Evolutionary conservation across 1,140 invertebrate species (phyloP).

Genomic region (Drosophila jambulina): DNA sequence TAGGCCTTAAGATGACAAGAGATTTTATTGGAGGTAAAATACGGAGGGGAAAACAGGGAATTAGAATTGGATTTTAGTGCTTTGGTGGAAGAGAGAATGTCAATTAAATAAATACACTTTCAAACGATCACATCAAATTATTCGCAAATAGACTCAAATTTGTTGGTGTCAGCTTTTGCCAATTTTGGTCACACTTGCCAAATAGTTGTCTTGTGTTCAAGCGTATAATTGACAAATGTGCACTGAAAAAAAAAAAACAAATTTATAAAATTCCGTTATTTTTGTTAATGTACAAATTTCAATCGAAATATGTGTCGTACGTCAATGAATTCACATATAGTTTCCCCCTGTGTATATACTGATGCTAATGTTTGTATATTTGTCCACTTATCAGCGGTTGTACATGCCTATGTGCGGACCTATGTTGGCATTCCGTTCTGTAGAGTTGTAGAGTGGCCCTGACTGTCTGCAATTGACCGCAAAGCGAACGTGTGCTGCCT

Average conservation of each 20-base stretch:
- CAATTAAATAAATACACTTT: conserved; percentile 13
- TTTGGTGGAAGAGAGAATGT: neutral
- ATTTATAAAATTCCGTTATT: neutral
- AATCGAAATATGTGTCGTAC: neutral
- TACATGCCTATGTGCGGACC: conserved; percentile 17
- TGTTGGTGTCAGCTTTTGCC: conserved; percentile 16
- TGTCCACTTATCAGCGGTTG: conserved; percentile 33
- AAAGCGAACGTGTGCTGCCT: conserved; percentile 51
- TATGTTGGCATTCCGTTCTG: conserved; percentile 42
- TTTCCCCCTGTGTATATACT: conserved; percentile 3
- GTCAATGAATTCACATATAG: neutral
- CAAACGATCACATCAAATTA: conserved; percentile 15
- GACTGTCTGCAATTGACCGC: conserved; percentile 53
- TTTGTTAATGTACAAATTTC: no score
- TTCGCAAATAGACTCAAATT: conserved; percentile 10
- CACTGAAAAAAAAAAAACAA: conserved; percentile 3
- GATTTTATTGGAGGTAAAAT: neutral
- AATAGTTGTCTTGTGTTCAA: conserved; percentile 15
- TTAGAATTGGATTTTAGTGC: neutral
- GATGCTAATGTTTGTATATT: conserved; percentile 13
- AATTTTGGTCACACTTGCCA: conserved; percentile 40
- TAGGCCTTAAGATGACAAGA: conserved; percentile 16
- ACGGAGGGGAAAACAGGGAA: neutral
- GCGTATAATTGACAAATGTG: conserved; percentile 7
- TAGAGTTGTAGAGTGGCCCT: conserved; percentile 46